Base-by-base conservation (phyloP, 64 coral and sea anemone genomes). In the Montipora foliosa region DNA sequence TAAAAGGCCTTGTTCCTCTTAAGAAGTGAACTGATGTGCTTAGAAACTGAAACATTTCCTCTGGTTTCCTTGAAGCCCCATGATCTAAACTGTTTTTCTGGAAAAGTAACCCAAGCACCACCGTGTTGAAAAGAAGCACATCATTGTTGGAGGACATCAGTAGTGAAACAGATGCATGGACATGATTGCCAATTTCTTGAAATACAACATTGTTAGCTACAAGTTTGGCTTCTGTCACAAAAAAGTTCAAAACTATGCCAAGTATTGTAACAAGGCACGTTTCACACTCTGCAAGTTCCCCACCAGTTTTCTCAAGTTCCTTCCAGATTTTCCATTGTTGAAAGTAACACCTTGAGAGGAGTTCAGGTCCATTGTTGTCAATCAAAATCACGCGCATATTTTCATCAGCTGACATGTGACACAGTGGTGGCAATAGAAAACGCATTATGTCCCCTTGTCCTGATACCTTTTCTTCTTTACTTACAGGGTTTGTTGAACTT, bases 341-440 rank as follows among this genome's bases (percentile, higher is more conserved):
- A 24, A 84, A 62, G 80, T 94, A 96, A 71, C 92, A 94, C 13
- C 81, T 78, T 37, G 24, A 75, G 3, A 99, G 85, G 2, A 95
- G 68, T 69, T 87, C 75, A 90, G 89, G 47, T 14, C 77, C 82
- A n/a, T 49, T 52, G 16, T 89, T 91, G 8, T 94, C 89, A 74
- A 96, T 91, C 47, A 99, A 87, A 61, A 99, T 89, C 61, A 81
- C 79, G 20, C 98, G 91, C 12, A 80, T 69, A 87, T 96, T 89
- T 2, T 99, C 95, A 20, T 99, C 92, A 45, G 98, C 94, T 52
- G 98, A 99, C 12, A 99, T 78, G 44, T 99, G 98, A 55, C 98
- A 99, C 71, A 99, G 45, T 8, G 95, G 88, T 17, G 98, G 95
- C 4, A 99, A 45, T 19, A 99, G 15, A 73, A 96, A 96, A 49